Evolutionary conservation across 2,113 vertebrate species (phyloP), one percentile per base, ranked within the genome.

Genomic region (Amblyornis subalaris): DNA sequence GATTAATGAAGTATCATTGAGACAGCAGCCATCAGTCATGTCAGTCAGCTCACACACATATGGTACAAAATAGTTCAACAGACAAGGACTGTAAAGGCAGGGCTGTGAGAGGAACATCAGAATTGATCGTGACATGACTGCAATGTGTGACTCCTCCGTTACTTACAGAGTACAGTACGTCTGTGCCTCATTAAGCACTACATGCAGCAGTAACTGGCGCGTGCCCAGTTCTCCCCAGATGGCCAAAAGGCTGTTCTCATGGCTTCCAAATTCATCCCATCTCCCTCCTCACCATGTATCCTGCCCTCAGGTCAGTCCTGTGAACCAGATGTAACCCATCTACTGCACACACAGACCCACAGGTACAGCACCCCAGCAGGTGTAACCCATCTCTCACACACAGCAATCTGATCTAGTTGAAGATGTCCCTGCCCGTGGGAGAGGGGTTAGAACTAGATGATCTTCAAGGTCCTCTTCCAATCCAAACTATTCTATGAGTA

Each of bases 71-170:
- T 26, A 2, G 21, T 33, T 5, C 2, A 14, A 15, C 15, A 55
- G 75, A 7, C 9, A 5, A 38, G 51, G 73, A 15, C 61, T 35
- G 50, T 29, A 19, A 24, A 13, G n/a, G 25, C 48, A 36, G 44
- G 62, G 31, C 61, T 53, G 31, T 6, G 17, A 53, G 55, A 67
- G 60, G 36, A 71, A 10, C 9, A 4, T 0, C 7, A 0, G 24
- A 23, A 45, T 5, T 31, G 4, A 36, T 40, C 5, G 23, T 44
- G 40, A 36, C 25, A 2, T 14, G 55, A 17, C 73, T 42, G 38
- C 7, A n/a, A 2, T 4, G 6, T 12, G 50, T 0, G 0, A 13
- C 35, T 26, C 10, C 44, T 22, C 28, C 10, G 0, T 38, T 4
- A 19, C 3, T 35, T 5, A 12, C 3, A 13, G 54, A 51, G 9